These are phyloP conservation scores for Acronicta aceris DNA, from an alignment of 2,888 invertebrate genomes.

Conservation along the genomic window DNA sequence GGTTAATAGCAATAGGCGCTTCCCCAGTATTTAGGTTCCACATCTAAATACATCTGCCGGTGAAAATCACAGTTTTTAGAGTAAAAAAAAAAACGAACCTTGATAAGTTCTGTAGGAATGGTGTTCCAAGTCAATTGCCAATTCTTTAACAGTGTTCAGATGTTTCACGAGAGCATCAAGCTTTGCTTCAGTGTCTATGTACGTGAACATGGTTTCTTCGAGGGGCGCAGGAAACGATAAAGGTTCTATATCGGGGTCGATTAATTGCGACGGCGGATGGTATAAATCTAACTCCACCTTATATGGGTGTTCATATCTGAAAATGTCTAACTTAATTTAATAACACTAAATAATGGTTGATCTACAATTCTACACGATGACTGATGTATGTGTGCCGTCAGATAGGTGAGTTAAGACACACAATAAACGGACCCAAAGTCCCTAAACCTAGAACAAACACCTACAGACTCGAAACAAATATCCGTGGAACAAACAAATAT, in stretches of 20 bases:
- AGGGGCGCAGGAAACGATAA: constrained; percentile 79
- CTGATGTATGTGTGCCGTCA: too few relatives aligned
- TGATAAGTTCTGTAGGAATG: constrained; percentile 97
- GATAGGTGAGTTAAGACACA: too few relatives aligned
- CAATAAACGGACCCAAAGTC: too few relatives aligned
- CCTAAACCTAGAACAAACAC: too few relatives aligned
- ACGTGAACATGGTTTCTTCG: constrained; percentile 91
- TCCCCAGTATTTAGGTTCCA: too few relatives aligned
- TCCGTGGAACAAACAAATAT: too few relatives aligned
- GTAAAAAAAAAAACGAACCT: constrained; percentile 85
- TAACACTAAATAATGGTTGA: too few relatives aligned
- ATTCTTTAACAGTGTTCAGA: constrained; percentile 91
- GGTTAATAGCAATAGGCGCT: too few relatives aligned
- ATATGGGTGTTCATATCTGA: constrained; percentile 96
- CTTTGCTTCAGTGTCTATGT: constrained; percentile 91
- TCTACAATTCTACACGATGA: too few relatives aligned
- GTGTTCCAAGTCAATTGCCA: constrained; percentile 98
- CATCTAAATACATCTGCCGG: too few relatives aligned
- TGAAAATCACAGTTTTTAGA: too few relatives aligned
- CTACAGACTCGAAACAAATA: too few relatives aligned
- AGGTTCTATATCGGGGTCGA: constrained; percentile 76
- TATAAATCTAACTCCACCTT: constrained; percentile 94
- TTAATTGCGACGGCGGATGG: constrained; percentile 88
- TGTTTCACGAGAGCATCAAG: constrained; percentile 91
- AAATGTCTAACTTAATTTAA: constrained; percentile 44